These are phyloP conservation scores for Acrobasis repandana DNA, from an alignment of 2,888 invertebrate genomes.

Conservation along the genomic window DNA sequence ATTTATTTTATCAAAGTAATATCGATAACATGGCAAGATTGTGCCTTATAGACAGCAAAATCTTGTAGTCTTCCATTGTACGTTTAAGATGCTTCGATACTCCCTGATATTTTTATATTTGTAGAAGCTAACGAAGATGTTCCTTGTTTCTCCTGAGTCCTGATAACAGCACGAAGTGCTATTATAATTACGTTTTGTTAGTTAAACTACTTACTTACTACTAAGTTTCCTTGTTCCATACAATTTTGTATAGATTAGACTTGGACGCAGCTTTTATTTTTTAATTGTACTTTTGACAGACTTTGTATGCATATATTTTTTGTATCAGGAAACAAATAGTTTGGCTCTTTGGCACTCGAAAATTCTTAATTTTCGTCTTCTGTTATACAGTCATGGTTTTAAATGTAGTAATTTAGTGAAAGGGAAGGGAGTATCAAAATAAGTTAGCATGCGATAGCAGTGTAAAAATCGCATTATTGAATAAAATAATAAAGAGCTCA, in stretches of 20 bases:
- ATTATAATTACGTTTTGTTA: too few relatives aligned
- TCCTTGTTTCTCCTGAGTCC: too few relatives aligned
- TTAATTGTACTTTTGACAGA: too few relatives aligned
- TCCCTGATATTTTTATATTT: not conserved
- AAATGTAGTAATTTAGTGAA: not conserved
- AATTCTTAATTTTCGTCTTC: not conserved
- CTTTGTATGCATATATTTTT: too few relatives aligned
- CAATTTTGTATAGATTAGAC: too few relatives aligned
- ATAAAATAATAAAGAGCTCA: constrained; percentile 25
- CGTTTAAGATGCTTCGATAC: constrained; percentile 24
- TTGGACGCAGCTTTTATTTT: too few relatives aligned
- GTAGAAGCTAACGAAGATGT: not conserved
- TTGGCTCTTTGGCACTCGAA: too few relatives aligned
- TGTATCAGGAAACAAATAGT: too few relatives aligned
- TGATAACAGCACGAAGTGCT: too few relatives aligned
- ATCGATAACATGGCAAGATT: constrained; percentile 30
- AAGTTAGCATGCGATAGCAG: constrained; percentile 11
- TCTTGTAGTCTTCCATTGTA: constrained; percentile 73
- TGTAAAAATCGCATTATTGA: constrained; percentile 20
- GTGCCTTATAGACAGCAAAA: constrained; percentile 79
- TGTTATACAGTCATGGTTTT: not conserved
- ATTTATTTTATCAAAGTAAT: constrained; percentile 8
- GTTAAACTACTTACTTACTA: too few relatives aligned
- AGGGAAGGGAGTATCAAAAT: constrained; percentile 17
- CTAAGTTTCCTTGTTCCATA: too few relatives aligned